Base-by-base conservation (phyloP, 2,888 invertebrate genomes). In the Syrista parreyssii region DNA sequence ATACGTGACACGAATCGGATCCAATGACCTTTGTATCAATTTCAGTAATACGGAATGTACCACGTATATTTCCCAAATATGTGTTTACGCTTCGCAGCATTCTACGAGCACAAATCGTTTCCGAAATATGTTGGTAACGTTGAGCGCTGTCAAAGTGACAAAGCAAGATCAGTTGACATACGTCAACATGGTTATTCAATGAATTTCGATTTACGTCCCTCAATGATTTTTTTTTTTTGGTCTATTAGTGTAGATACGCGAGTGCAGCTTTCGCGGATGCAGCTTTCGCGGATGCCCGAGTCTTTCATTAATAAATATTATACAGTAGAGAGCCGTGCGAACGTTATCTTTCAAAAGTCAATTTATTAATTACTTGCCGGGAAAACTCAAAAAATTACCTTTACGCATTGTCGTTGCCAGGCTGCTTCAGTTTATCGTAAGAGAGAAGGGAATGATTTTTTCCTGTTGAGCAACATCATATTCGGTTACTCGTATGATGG, bases 41-140 rank as follows among this genome's bases (percentile, higher is more conserved):
- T 72, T 73, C 69, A 77, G 36, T 33, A 71, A 32, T 71, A 2
- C 71, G 23, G 30, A 71, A 71, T 33, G 12, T 71, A 31, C 31
- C 71, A 23, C 30, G 71, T 31, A 23, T 30, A 33, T 71, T 71
- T 30, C 71, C 9, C 23, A 23, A 33, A 30, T 23, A 23, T 71
- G 71, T 71, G 71, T 33, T 71, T 32, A 81, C 82, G 86, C 82
- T 83, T 81, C 79, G 80, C 80, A 81, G 86, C 86, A 86, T 86
- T 88, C 86, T 86, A 84, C 82, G 82, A 87, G 86, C 88, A 87
- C 87, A 86, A 88, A 86, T 82, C 81, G 83, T 82, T 82, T 82
- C 81, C 77, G 79, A 79, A 81, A 55, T 23, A 36, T 31, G 71
- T 68, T 71, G 55, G 68, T 34, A 68, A 71, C 73, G 78, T 78